Percentiles rank a stretch among this genome's conserved stretches.
Conservation (phyloP, 2,888 invertebrate genomes). For the Noctuana brunneofusca region DNA sequence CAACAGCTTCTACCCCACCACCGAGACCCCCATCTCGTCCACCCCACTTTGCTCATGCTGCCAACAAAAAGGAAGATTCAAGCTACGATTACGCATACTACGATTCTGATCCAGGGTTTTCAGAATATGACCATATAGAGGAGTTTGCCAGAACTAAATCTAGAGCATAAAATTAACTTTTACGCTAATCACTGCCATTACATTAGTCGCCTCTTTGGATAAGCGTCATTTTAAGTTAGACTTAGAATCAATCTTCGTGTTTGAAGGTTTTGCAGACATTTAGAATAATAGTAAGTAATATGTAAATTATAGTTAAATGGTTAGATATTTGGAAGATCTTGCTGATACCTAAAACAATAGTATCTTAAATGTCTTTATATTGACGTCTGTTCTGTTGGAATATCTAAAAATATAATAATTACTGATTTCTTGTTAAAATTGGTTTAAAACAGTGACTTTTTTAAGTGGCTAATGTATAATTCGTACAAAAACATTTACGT, state of each 20-base stretch:
- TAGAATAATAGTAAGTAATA: not conserved
- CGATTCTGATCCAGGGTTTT: conserved; percentile 85
- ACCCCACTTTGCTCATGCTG: conserved; percentile 61
- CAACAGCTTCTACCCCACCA: conserved; percentile 40
- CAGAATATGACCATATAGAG: conserved; percentile 83
- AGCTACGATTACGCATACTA: conserved; percentile 94
- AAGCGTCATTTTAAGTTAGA: conserved; percentile 32
- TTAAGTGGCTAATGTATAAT: no score
- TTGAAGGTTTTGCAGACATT: conserved; percentile 9
- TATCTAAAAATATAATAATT: no score
- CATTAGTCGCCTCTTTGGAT: conserved; percentile 74
- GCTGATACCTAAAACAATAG: not conserved
- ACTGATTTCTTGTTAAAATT: no score
- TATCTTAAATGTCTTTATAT: not conserved
- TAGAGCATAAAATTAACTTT: conserved; percentile 58
- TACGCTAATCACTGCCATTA: conserved; percentile 72
- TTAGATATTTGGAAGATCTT: conserved; percentile 3
- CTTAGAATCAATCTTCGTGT: conserved; percentile 14
- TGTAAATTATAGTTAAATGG: not conserved
- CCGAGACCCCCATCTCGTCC: conserved; percentile 52
- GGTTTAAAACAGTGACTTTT: no score
- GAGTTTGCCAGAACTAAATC: conserved; percentile 85
- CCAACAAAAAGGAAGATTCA: conserved; percentile 85
- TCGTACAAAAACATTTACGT: not conserved
- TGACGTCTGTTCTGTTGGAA: no score